phyloP scores from a whole-genome alignment of 2,113 vertebrate species.

The Rallus limicola region DNA sequence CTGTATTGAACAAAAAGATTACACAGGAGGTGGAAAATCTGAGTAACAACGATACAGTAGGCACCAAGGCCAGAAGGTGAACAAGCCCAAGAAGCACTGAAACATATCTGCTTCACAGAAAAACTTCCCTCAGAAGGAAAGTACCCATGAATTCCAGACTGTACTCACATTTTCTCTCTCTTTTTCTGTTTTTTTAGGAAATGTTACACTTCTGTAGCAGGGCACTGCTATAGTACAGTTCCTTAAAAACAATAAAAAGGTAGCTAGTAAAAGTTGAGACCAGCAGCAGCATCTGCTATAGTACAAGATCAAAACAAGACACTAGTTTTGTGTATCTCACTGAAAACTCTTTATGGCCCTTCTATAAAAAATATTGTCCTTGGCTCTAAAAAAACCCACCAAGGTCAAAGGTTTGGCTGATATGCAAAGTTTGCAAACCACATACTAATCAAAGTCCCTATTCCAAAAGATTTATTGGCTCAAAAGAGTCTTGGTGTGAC shows the following conservation, averaged over 20 bases:
- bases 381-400: conserved; percentile 43
- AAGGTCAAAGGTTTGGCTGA: neutral
- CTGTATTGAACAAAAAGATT: neutral
- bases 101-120: neutral
- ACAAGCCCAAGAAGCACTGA: neutral
- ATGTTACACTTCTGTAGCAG: neutral
- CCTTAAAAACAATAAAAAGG: conserved; percentile 58
- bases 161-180: neutral
- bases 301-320: conserved; percentile 30
- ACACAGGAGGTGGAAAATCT: neutral
- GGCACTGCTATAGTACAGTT: conserved; percentile 19
- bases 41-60: neutral
- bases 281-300: conserved; percentile 7
- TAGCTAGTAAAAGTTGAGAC: conserved; percentile 39
- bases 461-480: neutral
- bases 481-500: neutral
- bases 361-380: conserved; percentile 57
- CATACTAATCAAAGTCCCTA: neutral
- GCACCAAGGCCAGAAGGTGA: neutral
- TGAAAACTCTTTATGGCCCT: neutral
- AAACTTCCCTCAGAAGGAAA: neutral
- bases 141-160: neutral
- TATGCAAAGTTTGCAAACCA: conserved; percentile 1
- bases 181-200: neutral
- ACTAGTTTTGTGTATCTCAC: neutral